phyloP scores from a whole-genome alignment of 2,113 vertebrate species.

The Cyprinodon brontotheroides region DNA sequence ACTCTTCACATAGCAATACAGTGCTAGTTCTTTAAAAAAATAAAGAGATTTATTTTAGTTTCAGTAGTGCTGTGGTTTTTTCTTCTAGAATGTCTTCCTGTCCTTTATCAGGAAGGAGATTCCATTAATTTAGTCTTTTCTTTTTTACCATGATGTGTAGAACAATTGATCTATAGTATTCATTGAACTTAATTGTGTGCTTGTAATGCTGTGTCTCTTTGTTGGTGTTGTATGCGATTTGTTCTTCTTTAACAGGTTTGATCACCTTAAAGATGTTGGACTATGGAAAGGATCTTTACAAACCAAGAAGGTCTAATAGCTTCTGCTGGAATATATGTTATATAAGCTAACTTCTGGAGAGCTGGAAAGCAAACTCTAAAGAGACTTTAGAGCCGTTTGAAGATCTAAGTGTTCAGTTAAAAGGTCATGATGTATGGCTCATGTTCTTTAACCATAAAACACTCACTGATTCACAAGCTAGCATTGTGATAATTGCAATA shows the following conservation, averaged over 20 bases:
- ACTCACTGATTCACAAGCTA: neutral
- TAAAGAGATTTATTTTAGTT: no score
- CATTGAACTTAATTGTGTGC: neutral
- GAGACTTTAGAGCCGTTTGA: no score
- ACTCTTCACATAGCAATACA: no score
- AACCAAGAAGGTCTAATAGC: neutral
- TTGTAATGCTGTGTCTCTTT: slow-evolving; percentile 22
- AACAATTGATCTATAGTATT: neutral
- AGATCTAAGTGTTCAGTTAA: neutral
- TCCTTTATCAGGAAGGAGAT: no score
- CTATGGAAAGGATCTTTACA: slow-evolving; percentile 25
- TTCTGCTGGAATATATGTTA: neutral
- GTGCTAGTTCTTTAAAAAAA: no score
- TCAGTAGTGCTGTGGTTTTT: no score
- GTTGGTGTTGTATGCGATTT: slow-evolving; percentile 60
- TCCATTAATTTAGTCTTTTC: no score
- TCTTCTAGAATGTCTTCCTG: no score
- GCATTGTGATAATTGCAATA: neutral
- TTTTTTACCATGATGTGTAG: neutral
- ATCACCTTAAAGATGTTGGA: slow-evolving; percentile 54
- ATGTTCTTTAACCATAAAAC: neutral
- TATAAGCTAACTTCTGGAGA: neutral
- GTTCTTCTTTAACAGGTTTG: slow-evolving; percentile 74
- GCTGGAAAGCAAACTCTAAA: no score
- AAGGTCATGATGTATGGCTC: neutral